These are phyloP conservation scores for Enteromius unitaeniatus DNA, from an alignment of 2,797 vertebrate genomes.

Conservation along the genomic window DNA sequence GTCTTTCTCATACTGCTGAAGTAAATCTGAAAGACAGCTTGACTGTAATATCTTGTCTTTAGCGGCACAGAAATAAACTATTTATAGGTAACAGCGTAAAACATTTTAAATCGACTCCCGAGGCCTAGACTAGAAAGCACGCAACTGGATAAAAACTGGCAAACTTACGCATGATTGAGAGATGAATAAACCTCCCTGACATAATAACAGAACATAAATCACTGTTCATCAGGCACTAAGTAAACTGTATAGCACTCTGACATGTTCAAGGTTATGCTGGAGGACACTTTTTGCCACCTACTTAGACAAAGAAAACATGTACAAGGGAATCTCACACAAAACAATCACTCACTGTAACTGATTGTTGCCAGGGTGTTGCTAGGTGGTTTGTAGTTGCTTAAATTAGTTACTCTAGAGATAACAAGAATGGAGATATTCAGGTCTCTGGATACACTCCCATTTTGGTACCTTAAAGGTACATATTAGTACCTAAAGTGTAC, in stretches of 20 bases:
- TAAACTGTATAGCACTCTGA: conserved; percentile 46
- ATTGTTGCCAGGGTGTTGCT: background rate
- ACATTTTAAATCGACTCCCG: background rate
- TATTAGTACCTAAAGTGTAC: too few relatives aligned
- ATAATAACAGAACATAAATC: conserved; percentile 77
- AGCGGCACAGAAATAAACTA: background rate
- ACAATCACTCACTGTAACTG: background rate
- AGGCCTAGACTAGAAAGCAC: too few relatives aligned
- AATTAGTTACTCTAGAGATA: background rate
- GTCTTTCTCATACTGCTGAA: conserved; percentile 62
- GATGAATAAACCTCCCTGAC: conserved; percentile 72
- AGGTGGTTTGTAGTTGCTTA: background rate
- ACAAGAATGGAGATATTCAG: background rate
- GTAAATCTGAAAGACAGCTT: conserved; percentile 46
- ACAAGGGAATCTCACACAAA: background rate
- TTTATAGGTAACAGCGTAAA: conserved; percentile 57
- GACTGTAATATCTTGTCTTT: conserved; percentile 70
- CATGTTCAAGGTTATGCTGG: conserved; percentile 1
- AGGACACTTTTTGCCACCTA: conserved; percentile 30
- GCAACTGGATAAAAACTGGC: conserved; percentile 72
- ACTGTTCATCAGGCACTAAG: conserved; percentile 78
- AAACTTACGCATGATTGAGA: conserved; percentile 80
- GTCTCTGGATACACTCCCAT: background rate
- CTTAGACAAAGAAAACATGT: background rate
- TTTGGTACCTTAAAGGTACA: too few relatives aligned